Evolutionary conservation across 1,140 invertebrate genomes (phyloP).

Genomic region (Triops cancriformis): DNA sequence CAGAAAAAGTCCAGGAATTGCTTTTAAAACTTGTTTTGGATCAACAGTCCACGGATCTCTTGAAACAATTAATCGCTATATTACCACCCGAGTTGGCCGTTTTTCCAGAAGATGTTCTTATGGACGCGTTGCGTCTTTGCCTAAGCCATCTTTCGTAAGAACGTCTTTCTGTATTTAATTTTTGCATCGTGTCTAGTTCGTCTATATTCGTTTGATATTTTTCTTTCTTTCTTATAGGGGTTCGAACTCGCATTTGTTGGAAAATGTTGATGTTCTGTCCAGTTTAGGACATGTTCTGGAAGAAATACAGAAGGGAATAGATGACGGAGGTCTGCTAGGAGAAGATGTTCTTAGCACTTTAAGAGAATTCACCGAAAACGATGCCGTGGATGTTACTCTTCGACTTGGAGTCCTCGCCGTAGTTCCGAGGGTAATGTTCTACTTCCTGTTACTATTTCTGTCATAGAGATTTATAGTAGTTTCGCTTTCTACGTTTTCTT

Average conservation of each 20-base stretch:
- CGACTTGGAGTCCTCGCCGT: slow-evolving; percentile 21
- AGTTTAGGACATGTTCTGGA: neutral
- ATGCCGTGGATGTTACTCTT: slow-evolving; percentile 14
- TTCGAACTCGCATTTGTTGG: slow-evolving; percentile 18
- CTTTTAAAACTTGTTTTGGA: slow-evolving; percentile 20
- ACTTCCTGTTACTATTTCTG: neutral
- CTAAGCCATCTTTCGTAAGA: slow-evolving; percentile 14
- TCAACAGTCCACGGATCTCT: slow-evolving; percentile 13
- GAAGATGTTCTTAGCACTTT: slow-evolving; percentile 15
- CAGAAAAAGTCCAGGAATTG: slow-evolving; percentile 1
- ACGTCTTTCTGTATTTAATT: neutral
- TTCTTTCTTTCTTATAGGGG: neutral
- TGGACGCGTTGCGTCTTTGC: slow-evolving; percentile 19
- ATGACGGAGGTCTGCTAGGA: slow-evolving; percentile 7
- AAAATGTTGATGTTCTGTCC: neutral
- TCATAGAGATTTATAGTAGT: too few relatives aligned
- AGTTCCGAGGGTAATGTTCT: neutral
- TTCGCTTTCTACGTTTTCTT: neutral
- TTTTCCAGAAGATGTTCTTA: slow-evolving; percentile 25
- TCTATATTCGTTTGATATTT: too few relatives aligned
- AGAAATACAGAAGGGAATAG: neutral
- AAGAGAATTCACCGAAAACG: slow-evolving; percentile 24
- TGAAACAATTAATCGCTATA: slow-evolving; percentile 16
- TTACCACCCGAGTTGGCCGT: slow-evolving; percentile 20
- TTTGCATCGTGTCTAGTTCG: too few relatives aligned